Evolutionary conservation across 2,113 vertebrate genomes (phyloP).

Genomic region (Hydrochoerus hydrochaeris): DNA sequence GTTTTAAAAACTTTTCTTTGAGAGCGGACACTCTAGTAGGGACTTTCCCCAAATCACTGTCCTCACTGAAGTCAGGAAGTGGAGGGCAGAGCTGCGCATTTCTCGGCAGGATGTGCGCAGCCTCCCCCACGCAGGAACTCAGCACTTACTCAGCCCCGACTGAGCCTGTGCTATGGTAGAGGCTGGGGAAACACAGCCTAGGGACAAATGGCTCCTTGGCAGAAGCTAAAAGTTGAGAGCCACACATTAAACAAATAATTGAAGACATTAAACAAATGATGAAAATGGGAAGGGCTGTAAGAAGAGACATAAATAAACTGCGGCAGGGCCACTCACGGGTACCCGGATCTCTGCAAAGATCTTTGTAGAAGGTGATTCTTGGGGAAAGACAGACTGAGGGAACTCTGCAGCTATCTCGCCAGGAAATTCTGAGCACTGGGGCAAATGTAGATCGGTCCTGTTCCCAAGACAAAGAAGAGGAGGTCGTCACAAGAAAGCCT

Average conservation of each 20-base stretch:
- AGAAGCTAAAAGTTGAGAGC: not conserved
- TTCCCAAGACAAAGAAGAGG: not conserved
- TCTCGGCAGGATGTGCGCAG: not conserved
- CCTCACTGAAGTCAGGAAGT: not conserved
- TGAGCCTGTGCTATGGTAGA: not conserved
- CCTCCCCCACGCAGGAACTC: not conserved
- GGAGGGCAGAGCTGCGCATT: not conserved
- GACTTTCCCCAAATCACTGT: not conserved
- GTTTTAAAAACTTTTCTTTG: not conserved
- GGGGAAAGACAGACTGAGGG: not conserved
- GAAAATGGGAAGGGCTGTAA: not conserved
- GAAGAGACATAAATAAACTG: not conserved
- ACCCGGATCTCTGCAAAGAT: not conserved
- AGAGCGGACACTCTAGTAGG: not conserved
- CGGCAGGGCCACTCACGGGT: not conserved
- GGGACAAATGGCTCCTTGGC: not conserved
- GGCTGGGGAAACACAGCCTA: not conserved
- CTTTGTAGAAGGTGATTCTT: not conserved
- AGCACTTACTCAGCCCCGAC: not conserved
- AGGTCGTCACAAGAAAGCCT: not conserved
- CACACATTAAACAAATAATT: constrained; percentile 51
- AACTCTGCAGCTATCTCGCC: not conserved
- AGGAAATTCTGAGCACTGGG: not conserved
- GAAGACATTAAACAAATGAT: not conserved
- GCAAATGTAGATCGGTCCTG: not conserved